These are phyloP conservation scores for Clanis bilineata DNA, from an alignment of 2,888 invertebrate species.

Conservation along the genomic window DNA sequence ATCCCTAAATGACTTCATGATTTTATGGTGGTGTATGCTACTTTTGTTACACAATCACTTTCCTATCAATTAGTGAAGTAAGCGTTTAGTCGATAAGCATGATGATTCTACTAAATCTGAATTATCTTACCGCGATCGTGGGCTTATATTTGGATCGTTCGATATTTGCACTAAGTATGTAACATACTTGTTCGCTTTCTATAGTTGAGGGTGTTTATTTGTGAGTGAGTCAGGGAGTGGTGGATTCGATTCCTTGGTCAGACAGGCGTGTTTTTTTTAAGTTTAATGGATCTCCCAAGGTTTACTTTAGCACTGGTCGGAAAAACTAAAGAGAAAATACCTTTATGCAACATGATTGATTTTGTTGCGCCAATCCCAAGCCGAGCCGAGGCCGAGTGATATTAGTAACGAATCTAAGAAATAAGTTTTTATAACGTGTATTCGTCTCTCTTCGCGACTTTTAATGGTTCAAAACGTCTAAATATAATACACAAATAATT, in stretches of 20 bases:
- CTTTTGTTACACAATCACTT: background rate
- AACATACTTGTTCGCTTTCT: too few species aligned
- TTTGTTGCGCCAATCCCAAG: background rate
- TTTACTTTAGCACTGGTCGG: too few species aligned
- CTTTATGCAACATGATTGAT: too few species aligned
- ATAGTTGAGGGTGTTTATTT: too few species aligned
- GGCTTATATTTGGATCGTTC: background rate
- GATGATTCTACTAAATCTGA: constrained; percentile 36
- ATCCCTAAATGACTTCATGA: too few species aligned
- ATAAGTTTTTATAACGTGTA: background rate
- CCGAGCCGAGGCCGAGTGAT: too few species aligned
- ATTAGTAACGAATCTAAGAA: background rate
- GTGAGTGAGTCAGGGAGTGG: too few species aligned
- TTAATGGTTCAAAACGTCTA: background rate
- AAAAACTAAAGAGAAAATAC: too few species aligned
- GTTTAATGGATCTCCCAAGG: too few species aligned
- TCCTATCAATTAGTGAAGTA: background rate
- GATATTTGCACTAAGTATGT: background rate
- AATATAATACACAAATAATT: background rate
- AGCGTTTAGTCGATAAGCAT: constrained; percentile 20
- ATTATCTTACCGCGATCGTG: constrained; percentile 26
- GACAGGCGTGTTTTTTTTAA: too few species aligned
- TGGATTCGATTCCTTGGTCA: too few species aligned
- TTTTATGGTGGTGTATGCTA: background rate
- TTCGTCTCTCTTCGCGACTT: background rate